Base-by-base conservation (phyloP, 2,113 vertebrate genomes). In the Vulpes vulpes region DNA sequence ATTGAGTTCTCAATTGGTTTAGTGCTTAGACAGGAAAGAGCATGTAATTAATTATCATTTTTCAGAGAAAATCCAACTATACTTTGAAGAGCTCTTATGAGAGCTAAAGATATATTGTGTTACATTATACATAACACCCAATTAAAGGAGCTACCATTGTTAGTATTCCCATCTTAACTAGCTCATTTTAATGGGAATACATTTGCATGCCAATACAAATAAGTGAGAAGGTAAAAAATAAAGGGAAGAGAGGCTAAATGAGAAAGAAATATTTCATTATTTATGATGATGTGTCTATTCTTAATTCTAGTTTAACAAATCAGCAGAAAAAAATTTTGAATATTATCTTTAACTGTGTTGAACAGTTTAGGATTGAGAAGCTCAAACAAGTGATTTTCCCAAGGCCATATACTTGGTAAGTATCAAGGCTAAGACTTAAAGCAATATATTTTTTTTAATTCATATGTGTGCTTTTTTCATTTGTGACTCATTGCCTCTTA, bases 271-370 rank as follows among this genome's bases (percentile, higher is more conserved):
- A 43, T 43, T 43, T 43, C 43, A 43, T 43, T 43, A 43, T 43
- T 43, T 43, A 43, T 43, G 43, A 43, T 43, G 43, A 43, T 43
- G 43, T 43, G 43, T 11, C 8, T 35, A 55, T 30, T 79, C n/a
- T 35, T 73, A 85, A 86, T 82, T 90, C 94, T 88, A 84, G 15
- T 32, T 76, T 80, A 80, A 88, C 53, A 92, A 64, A 64, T 76
- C 32, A 62, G 62, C 49, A 76, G 9, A 74, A 71, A 2, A 78
- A 82, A 81, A 73, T 43, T 4, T 78, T 91, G 17, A 57, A 78
- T 89, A 73, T 82, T 67, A 85, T 73, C 60, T 81, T 64, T 89
- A 88, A 6, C 12, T 91, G 32, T 85, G 57, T 83, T 85, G 17
- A 95, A 60, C 20, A 85, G 22, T 74, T 84, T 73, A 49, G 17